Evolutionary conservation across 2,113 vertebrate genomes (phyloP), one percentile per base, ranked within the genome.

Genomic region (Phodopus roborovskii): DNA sequence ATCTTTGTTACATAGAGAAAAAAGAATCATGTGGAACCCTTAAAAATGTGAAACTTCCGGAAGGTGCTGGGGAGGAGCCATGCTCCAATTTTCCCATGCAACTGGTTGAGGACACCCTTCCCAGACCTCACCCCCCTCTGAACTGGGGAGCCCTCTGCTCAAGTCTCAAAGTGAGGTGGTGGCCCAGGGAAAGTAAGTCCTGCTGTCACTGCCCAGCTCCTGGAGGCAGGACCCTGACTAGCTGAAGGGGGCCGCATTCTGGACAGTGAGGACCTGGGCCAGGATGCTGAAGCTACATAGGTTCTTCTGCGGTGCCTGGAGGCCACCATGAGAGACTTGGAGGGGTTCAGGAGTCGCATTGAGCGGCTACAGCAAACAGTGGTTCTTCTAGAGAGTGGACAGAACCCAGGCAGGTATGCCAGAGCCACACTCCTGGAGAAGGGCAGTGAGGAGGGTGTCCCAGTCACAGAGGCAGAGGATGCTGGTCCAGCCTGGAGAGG

Each of bases 181-280:
- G n/a, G 6, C 39, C 92, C 22, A 39, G 13, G n/a, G 56, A 78
- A 79, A 17, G 58, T 2, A 7, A 64, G 24, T 62, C 48, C 26
- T 11, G n/a, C 26, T 90, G 53, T 83, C 64, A 33, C 85, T 53
- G 24, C n/a, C 33, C 64, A 99, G 99, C 98, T 99, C 42, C 98
- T 98, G 53, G 99, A 99, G 90, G 98, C 99, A 30, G 98, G 99
- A 96, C 97, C 98, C 39, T 99, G 99, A 99, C 96, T 99, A 97
- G 97, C 98, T 70, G 99, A 99, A 88, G 98, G 96, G 86, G 96
- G 95, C 73, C 95, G 94, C 16, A 68, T 97, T 75, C 97, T 99
- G 90, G 98, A 99, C 91, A 98, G 92, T 0, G 91, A 96, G 56
- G 99, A 99, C 95, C 98, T 97, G n/a, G 99, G 99, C 82, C 98